Evolutionary conservation across 2,797 vertebrate genomes (phyloP).

Genomic region (Neoniphon sammara): DNA sequence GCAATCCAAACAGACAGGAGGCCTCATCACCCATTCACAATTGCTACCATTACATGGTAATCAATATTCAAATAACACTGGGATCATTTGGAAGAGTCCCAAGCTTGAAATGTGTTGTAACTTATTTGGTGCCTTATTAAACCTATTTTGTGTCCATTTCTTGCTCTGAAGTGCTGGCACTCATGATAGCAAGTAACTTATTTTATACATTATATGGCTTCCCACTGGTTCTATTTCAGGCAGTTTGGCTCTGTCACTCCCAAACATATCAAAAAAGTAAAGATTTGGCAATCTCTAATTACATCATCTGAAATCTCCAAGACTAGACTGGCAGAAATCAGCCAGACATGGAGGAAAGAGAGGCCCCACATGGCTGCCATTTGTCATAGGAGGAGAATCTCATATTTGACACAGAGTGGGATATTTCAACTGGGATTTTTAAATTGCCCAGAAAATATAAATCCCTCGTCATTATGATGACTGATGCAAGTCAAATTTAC

Average conservation of each 20-base stretch:
- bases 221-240: no score
- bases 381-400: not conserved
- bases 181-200: no score
- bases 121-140: no score
- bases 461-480: conserved; percentile 29
- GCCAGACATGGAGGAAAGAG: conserved; percentile 15
- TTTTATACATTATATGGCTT: no score
- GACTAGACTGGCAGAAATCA: conserved; percentile 5
- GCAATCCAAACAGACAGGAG: not conserved
- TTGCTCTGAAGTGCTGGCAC: no score
- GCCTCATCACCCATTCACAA: conserved; percentile 9
- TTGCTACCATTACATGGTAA: not conserved
- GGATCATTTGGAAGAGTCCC: no score
- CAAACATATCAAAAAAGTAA: not conserved
- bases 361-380: not conserved
- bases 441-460: not conserved
- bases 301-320: not conserved
- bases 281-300: not conserved
- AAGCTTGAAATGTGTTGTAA: no score
- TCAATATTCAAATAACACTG: conserved; percentile 1
- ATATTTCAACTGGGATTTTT: conserved; percentile 11
- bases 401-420: conserved; percentile 5
- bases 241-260: not conserved
- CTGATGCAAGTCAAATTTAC: conserved; percentile 8
- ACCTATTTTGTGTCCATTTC: no score